These are phyloP conservation scores for Volucella inanis DNA, from an alignment of 2,888 invertebrate species.

Conservation along the genomic window DNA sequence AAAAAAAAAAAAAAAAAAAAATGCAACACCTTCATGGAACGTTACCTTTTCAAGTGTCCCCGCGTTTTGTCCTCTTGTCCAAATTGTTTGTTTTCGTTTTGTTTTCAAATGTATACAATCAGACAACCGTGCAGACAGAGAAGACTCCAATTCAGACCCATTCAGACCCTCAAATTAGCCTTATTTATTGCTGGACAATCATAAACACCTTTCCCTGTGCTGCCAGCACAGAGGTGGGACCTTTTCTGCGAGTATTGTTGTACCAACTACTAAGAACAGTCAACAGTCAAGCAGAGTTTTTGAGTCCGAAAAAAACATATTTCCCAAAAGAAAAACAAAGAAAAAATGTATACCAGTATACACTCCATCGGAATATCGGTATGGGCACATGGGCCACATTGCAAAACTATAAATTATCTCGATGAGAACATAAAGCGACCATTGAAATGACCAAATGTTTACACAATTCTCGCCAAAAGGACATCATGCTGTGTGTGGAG, in stretches of 20 bases:
- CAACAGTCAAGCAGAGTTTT: constrained; percentile 8
- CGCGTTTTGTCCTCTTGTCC: constrained; percentile 69
- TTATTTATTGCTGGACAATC: constrained; percentile 76
- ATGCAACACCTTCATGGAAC: constrained; percentile 28
- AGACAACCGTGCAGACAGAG: constrained; percentile 43
- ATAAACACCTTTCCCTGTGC: constrained; percentile 75
- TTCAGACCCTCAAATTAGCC: constrained; percentile 73
- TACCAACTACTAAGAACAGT: constrained; percentile 35
- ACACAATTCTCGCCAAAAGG: constrained; percentile 76
- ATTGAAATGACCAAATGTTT: constrained; percentile 77
- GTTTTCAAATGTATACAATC: constrained; percentile 52
- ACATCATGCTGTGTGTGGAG: constrained; percentile 73
- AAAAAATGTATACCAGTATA: constrained; percentile 44
- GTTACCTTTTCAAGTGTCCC: constrained; percentile 50
- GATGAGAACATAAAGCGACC: constrained; percentile 76
- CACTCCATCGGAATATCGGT: constrained; percentile 39
- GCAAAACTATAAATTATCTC: constrained; percentile 75
- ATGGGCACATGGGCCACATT: constrained; percentile 35
- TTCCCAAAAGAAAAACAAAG: constrained; percentile 21
- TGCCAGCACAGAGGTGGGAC: constrained; percentile 63
- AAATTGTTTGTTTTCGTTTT: constrained; percentile 73
- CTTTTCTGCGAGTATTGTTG: constrained; percentile 69
- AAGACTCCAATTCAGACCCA: constrained; percentile 49
- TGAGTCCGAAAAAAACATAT: constrained; percentile 41
- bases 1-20: not conserved